A percentile compares a stretch with the other conserved stretches of the same genome.
Conservation (phyloP, 1,140 invertebrate genomes). For the Bombus confusus region DNA sequence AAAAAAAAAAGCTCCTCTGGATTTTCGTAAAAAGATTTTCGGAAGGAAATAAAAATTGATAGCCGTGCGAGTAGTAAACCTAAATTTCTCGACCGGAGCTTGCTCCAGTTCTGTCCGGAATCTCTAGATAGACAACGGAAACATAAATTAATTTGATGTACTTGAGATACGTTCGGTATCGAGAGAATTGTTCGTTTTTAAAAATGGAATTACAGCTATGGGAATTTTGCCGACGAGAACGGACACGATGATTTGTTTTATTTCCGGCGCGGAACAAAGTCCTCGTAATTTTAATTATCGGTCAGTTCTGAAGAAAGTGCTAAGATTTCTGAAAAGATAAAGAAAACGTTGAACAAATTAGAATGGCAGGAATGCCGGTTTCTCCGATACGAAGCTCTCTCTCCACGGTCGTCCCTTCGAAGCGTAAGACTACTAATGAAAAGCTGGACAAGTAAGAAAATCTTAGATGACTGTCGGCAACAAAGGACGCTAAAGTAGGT, state of each 20-base stretch:
- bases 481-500: slow-evolving; percentile 56
- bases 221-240: no score
- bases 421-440: slow-evolving; percentile 40
- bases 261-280: no score
- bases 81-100: not conserved
- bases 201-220: no score
- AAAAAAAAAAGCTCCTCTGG: not conserved
- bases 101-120: not conserved
- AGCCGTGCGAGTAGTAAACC: not conserved
- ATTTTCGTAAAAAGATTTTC: slow-evolving; percentile 7
- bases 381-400: not conserved
- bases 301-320: no score
- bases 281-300: no score
- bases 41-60: slow-evolving; percentile 26
- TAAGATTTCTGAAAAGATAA: not conserved
- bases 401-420: not conserved
- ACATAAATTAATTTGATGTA: not conserved
- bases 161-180: not conserved
- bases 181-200: not conserved
- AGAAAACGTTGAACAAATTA: slow-evolving; percentile 1
- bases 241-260: no score
- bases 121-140: not conserved
- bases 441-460: slow-evolving; percentile 33
- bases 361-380: not conserved
- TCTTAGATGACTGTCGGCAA: slow-evolving; percentile 39